These are phyloP conservation scores for Protosalanx chinensis DNA, from an alignment of 2,797 vertebrate genomes.

Conservation along the genomic window DNA sequence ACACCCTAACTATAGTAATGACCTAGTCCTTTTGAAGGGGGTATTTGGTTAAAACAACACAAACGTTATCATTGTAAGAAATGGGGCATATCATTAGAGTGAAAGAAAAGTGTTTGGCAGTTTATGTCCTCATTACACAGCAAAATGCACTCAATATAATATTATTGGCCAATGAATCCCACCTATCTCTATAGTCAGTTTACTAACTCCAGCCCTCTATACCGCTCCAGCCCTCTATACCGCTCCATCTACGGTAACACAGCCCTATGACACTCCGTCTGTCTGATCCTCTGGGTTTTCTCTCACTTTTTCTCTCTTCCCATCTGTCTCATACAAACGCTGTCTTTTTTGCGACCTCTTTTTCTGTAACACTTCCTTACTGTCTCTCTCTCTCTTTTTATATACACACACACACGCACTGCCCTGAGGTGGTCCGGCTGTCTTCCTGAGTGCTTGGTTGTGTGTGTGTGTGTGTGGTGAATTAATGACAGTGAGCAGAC, in stretches of 20 bases:
- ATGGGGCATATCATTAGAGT: no score
- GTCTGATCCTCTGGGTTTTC: constrained; percentile 40
- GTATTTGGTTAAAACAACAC: no score
- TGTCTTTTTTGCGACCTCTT: constrained; percentile 3
- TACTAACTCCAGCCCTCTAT: constrained; percentile 49
- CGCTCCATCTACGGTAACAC: constrained; percentile 48
- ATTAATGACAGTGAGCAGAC: background rate
- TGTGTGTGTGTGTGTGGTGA: background rate
- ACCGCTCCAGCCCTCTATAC: constrained; percentile 37
- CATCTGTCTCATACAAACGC: constrained; percentile 16
- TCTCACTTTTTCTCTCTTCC: constrained; percentile 21
- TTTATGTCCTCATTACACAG: constrained; percentile 1
- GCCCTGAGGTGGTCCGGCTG: background rate
- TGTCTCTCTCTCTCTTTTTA: background rate
- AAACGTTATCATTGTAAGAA: no score
- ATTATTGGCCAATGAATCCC: constrained; percentile 13
- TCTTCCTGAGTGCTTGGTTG: background rate
- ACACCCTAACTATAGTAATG: no score
- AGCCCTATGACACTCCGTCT: constrained; percentile 45
- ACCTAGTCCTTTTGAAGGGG: no score
- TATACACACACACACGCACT: constrained; percentile 16
- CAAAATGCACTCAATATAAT: no score
- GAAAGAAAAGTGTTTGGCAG: no score
- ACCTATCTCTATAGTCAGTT: constrained; percentile 63
- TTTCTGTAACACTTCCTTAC: background rate